These are phyloP conservation scores for Micromesistius poutassou DNA, from an alignment of 2,797 vertebrate species.

Conservation along the genomic window DNA sequence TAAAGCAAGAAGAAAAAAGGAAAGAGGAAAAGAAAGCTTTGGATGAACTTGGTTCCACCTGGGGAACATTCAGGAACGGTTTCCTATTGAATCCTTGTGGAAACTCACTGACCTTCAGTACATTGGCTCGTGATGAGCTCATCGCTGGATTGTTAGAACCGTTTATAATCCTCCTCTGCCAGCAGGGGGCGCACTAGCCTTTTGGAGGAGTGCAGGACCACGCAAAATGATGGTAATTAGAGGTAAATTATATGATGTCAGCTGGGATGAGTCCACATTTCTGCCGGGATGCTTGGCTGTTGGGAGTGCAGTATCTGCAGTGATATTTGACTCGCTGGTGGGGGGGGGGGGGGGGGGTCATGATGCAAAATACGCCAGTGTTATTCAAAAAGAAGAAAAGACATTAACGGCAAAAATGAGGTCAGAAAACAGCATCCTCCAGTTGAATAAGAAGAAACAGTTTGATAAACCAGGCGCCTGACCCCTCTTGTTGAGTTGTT, in stretches of 20 bases:
- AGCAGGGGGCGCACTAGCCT: conserved; percentile 56
- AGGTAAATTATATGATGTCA: conserved; percentile 2
- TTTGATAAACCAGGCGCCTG: background rate
- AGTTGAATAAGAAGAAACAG: background rate
- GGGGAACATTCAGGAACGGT: conserved; percentile 17
- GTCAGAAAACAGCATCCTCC: conserved; percentile 10
- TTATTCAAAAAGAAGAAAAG: background rate
- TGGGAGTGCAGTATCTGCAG: background rate
- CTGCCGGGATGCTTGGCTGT: background rate
- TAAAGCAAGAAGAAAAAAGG: background rate
- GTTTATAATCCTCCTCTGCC: conserved; percentile 43
- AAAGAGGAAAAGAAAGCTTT: background rate
- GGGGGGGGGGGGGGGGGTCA: conserved; percentile 1
- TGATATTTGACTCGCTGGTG: background rate
- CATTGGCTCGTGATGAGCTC: conserved; percentile 17
- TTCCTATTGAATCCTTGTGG: conserved; percentile 21
- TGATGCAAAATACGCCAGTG: background rate
- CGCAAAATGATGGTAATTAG: background rate
- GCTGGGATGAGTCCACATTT: background rate
- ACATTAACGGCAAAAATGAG: conserved; percentile 15
- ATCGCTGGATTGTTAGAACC: conserved; percentile 21
- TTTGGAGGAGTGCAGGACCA: background rate
- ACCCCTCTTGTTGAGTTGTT: background rate
- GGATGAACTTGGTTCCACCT: conserved; percentile 3
- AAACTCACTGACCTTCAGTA: conserved; percentile 15